These are phyloP conservation scores for Porites rus DNA, from an alignment of 92 coral and sea anemone genomes.

Conservation along the genomic window DNA sequence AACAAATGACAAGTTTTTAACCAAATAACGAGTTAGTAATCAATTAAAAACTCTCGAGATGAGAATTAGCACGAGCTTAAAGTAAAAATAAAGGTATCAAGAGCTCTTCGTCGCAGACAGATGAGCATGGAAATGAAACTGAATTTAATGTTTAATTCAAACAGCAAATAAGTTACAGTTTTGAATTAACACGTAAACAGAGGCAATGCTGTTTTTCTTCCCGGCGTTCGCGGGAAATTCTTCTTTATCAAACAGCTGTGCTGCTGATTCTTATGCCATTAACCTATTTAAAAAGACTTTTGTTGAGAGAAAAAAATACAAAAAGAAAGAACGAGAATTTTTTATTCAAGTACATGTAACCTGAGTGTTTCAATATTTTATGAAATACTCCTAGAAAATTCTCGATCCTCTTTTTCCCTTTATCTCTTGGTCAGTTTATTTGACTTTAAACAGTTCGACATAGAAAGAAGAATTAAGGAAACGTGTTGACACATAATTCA, in stretches of 20 bases:
- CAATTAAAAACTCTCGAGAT: conserved; percentile 29
- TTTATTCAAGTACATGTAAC: not conserved
- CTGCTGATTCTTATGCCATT: conserved; percentile 1
- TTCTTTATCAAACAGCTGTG: conserved; percentile 27
- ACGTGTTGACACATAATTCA: conserved; percentile 3
- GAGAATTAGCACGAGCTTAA: not conserved
- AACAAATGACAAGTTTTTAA: conserved; percentile 1
- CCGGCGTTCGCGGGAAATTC: conserved; percentile 44
- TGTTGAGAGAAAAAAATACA: not conserved
- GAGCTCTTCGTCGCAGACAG: not conserved
- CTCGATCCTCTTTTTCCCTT: not conserved
- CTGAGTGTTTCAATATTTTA: not conserved
- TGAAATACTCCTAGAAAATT: not conserved
- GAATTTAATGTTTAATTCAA: conserved; percentile 22
- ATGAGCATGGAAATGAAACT: conserved; percentile 15
- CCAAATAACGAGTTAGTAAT: conserved; percentile 32
- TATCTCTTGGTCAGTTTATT: not conserved
- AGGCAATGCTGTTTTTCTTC: conserved; percentile 7
- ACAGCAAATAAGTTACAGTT: conserved; percentile 23
- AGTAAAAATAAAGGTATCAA: not conserved
- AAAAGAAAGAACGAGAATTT: not conserved
- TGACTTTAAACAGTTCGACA: not conserved
- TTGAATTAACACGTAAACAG: conserved; percentile 34
- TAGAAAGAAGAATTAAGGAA: not conserved
- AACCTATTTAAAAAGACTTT: conserved; percentile 1